Percentiles rank a stretch among this genome's conserved stretches.
Evolutionary conservation across 2,888 invertebrate genomes (phyloP).

Genomic region (Hedychridium roseum): DNA sequence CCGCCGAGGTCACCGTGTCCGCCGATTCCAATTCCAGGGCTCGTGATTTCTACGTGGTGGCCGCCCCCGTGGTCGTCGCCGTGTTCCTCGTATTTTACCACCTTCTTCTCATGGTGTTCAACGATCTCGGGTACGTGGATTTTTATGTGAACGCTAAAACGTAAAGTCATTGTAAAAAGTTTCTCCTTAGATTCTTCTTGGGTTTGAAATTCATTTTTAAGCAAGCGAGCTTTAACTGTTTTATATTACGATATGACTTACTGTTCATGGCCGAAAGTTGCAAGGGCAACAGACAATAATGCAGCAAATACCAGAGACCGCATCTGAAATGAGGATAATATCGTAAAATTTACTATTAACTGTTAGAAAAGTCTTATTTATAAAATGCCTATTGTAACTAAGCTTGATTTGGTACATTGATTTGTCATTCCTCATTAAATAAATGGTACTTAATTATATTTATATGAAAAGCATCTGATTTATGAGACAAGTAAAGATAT

Average conservation of each 20-base stretch:
- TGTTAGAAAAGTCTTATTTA: too few species aligned
- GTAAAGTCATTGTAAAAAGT: too few species aligned
- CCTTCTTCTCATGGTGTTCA: conserved; percentile 45
- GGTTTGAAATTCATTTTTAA: too few species aligned
- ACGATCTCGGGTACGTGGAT: conserved; percentile 49
- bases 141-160: conserved; percentile 50
- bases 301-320: conserved; percentile 40
- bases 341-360: neutral
- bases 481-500: too few species aligned
- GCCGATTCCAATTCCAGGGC: conserved; percentile 33
- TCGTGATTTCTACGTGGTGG: conserved; percentile 36
- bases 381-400: too few species aligned
- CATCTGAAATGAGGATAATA: conserved; percentile 34
- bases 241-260: conserved; percentile 36
- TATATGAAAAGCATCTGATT: too few species aligned
- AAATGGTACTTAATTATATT: too few species aligned
- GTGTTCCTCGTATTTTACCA: conserved; percentile 43
- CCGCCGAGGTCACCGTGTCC: conserved; percentile 15
- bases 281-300: conserved; percentile 33
- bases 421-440: too few species aligned
- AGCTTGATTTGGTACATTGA: too few species aligned
- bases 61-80: conserved; percentile 32
- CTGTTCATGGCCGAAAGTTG: conserved; percentile 56
- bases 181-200: too few species aligned
- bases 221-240: too few species aligned